Evolutionary conservation across 2,113 vertebrate species (phyloP).

Genomic region (Jaculus jaculus): DNA sequence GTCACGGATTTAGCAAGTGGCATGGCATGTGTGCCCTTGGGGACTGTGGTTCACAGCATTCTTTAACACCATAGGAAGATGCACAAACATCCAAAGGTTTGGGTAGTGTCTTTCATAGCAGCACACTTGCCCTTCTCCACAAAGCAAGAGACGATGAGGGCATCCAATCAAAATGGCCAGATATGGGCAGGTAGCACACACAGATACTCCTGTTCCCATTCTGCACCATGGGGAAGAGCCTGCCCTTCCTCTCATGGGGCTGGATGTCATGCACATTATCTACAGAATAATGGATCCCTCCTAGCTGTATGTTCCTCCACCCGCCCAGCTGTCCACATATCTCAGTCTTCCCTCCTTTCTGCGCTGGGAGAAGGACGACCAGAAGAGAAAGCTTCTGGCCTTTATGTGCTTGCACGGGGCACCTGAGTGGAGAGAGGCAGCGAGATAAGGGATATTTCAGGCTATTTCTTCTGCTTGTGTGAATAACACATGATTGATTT

Average conservation of each 20-base stretch:
- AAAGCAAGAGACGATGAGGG: background rate
- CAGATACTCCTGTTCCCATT: background rate
- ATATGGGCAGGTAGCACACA: background rate
- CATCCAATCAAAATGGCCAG: background rate
- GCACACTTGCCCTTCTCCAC: background rate
- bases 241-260: background rate
- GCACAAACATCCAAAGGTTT: background rate
- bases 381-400: constrained; percentile 31
- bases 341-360: background rate
- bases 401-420: constrained; percentile 70
- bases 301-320: background rate
- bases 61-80: accelerated
- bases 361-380: background rate
- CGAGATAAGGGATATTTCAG: constrained; percentile 69
- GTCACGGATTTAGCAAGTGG: background rate
- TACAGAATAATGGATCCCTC: background rate
- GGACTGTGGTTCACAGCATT: background rate
- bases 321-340: background rate
- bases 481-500: constrained; percentile 81
- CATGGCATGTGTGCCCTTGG: background rate
- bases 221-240: background rate
- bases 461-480: constrained; percentile 71
- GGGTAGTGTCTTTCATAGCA: background rate
- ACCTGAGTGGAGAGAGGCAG: constrained; percentile 64
- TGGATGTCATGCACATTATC: background rate